These are phyloP conservation scores for Monomorium pharaonis DNA, from an alignment of 1,140 invertebrate genomes.

Conservation along the genomic window DNA sequence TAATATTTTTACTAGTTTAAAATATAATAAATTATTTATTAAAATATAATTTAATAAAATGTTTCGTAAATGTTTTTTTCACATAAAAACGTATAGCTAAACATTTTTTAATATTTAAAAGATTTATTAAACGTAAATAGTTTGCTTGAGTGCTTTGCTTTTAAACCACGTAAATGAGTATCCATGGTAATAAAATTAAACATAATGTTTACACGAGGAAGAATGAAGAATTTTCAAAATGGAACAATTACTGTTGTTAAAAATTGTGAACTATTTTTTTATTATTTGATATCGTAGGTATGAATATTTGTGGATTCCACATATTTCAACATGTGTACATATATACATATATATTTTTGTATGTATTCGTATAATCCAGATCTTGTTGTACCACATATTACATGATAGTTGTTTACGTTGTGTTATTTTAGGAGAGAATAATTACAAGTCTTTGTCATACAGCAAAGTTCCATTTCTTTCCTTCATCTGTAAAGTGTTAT, in stretches of 20 bases:
- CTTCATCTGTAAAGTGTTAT: background rate
- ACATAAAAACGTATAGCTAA: no score
- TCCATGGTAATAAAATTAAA: background rate
- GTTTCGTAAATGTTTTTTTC: no score
- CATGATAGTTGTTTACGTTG: constrained; percentile 12
- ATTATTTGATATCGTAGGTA: constrained; percentile 36
- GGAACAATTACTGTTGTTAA: background rate
- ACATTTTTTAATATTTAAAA: no score
- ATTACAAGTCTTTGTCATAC: background rate
- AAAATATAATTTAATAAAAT: no score
- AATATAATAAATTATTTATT: no score
- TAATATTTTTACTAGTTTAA: no score
- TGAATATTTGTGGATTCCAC: background rate
- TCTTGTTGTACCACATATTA: constrained; percentile 37
- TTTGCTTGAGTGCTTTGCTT: constrained; percentile 7
- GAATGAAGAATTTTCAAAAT: constrained; percentile 17
- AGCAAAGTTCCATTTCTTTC: background rate
- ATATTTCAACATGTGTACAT: constrained; percentile 12
- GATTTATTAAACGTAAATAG: no score
- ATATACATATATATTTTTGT: constrained; percentile 49
- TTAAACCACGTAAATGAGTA: constrained; percentile 11
- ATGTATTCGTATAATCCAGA: constrained; percentile 44
- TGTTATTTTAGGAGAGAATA: background rate
- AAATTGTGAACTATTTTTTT: constrained; percentile 46
- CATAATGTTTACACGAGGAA: background rate